These are phyloP conservation scores for Megathymus violae DNA, from an alignment of 1,140 invertebrate species.

Conservation along the genomic window DNA sequence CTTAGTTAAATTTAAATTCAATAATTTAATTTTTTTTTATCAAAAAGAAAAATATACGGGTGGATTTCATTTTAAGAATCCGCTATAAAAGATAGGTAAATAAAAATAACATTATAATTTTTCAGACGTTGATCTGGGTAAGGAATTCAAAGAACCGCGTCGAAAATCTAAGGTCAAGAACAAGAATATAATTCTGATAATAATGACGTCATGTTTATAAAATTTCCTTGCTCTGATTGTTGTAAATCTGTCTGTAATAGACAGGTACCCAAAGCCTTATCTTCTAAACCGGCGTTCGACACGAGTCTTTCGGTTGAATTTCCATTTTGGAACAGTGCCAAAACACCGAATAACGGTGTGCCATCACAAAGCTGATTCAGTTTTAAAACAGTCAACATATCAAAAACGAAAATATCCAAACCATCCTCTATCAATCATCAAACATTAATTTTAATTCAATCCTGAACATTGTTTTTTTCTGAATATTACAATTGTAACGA, in stretches of 20 bases:
- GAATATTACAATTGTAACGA: too few relatives aligned
- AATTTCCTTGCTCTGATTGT: neutral
- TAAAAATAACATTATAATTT: too few relatives aligned
- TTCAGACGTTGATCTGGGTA: too few relatives aligned
- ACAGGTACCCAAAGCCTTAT: constrained; percentile 12
- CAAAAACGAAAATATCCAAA: constrained; percentile 17
- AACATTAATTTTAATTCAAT: neutral
- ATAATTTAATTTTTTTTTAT: too few relatives aligned
- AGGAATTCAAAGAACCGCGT: too few relatives aligned
- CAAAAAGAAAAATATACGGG: too few relatives aligned
- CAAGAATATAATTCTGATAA: neutral
- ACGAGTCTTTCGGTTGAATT: constrained; percentile 31
- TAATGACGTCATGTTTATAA: neutral
- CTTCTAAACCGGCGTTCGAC: constrained; percentile 32
- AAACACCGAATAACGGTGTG: constrained; percentile 20
- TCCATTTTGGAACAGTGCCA: constrained; percentile 38
- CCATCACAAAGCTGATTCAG: constrained; percentile 23
- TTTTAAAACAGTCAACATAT: constrained; percentile 19
- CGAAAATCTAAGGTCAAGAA: neutral
- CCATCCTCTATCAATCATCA: neutral
- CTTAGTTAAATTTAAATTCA: too few relatives aligned
- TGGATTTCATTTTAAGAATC: too few relatives aligned
- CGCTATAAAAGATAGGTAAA: too few relatives aligned
- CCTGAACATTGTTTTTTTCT: too few relatives aligned
- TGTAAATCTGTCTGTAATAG: constrained; percentile 9